Conservation (phyloP, 2,888 invertebrate species). For the Rhagium mordax region DNA sequence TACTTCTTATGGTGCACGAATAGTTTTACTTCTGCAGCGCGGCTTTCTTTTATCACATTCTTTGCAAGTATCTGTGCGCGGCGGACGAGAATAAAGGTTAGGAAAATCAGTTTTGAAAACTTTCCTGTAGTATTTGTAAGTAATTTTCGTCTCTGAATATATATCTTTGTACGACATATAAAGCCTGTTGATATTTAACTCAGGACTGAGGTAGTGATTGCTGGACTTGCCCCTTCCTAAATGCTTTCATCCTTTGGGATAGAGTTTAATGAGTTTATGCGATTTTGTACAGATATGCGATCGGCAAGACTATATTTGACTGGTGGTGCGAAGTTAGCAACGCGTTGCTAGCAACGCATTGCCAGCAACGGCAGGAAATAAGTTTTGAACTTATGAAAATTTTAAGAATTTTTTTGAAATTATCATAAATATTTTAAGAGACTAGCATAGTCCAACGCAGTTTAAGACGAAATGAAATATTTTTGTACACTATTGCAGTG, state of each 20-base stretch:
- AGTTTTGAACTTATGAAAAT: no score
- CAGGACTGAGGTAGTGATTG: background rate
- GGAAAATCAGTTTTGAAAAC: background rate
- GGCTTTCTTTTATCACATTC: background rate
- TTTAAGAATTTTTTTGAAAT: no score
- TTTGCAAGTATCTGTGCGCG: background rate
- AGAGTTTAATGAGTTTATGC: background rate
- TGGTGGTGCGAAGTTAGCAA: no score
- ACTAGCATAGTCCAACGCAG: no score
- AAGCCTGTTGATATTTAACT: background rate
- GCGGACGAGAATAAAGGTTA: background rate
- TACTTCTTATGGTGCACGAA: background rate
- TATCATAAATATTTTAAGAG: no score
- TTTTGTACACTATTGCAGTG: no score
- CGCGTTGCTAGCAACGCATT: no score
- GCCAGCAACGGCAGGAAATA: no score
- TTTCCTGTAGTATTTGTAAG: background rate
- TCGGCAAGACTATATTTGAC: no score
- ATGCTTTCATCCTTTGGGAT: background rate
- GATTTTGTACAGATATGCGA: background rate
- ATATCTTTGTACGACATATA: background rate
- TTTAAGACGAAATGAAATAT: no score
- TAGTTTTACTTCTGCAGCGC: background rate
- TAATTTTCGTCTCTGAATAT: background rate
- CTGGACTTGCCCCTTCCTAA: background rate